Base-by-base conservation (phyloP, 2,888 invertebrate genomes). In the Volucella bombylans region DNA sequence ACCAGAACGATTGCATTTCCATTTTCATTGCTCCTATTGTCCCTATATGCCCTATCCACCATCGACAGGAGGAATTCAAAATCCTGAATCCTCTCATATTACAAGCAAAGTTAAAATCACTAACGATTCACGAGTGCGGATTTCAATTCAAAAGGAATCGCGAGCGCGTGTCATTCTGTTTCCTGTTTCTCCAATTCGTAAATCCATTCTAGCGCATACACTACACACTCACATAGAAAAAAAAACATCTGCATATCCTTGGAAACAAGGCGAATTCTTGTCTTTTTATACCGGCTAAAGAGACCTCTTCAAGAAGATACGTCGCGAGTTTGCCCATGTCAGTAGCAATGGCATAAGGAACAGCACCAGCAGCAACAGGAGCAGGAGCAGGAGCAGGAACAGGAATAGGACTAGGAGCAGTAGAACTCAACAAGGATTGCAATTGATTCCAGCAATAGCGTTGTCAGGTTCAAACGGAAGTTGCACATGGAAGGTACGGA, bases 101-200 rank as follows among this genome's bases (percentile, higher is more conserved):
- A 78, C 82, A 57, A 73, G 74, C 49, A 80, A 80, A 74, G 80
- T 83, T 83, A 71, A 83, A 80, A 76, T 83, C 83, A 71, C 83
- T 76, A 83, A 80, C 83, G 79, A 83, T 61, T 73, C 79, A 45
- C 43, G 74, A 69, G 74, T 74, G 74, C 73, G 64, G 83, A 83
- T 83, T 83, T 80, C 38, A 65, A 80, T 74, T 83, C 14, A 79
- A 80, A 80, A 83, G 80, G 68, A 83, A 83, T 83, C 83, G 83
- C 83, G 69, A 8, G 74, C 83, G 83, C 83, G 83, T 83, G 83
- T 83, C 83, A 83, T 80, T 83, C 74, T 71, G 74, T 76, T 83
- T 83, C 83, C 83, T 74, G 80, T 74, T 83, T 57, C 61, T 72
- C 59, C 52, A 65, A 61, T 68, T 65, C 41, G 59, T 81, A 65